These are phyloP conservation scores for Vidua macroura DNA, from an alignment of 2,113 vertebrate genomes.

Conservation along the genomic window DNA sequence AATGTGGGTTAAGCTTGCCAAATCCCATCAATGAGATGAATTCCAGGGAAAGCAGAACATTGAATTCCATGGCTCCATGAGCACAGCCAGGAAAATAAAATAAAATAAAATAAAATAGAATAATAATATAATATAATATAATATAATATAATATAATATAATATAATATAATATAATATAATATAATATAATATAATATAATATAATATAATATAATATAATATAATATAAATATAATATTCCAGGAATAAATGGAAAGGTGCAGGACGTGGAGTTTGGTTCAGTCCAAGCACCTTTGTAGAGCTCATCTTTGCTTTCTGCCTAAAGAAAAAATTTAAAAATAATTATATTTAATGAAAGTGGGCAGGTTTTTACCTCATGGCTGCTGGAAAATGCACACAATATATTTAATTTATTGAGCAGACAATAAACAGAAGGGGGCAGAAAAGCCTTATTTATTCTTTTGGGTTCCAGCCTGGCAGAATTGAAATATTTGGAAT, in stretches of 20 bases:
- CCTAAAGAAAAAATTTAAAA: not conserved
- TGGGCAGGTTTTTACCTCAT: not conserved
- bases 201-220: too few species aligned
- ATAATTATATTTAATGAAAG: not conserved
- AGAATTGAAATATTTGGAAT: not conserved
- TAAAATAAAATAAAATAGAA: not conserved
- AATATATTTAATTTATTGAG: not conserved
- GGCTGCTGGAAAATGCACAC: not conserved
- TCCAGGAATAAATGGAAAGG: not conserved
- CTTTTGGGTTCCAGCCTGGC: not conserved
- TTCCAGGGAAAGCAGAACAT: not conserved
- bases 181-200: too few species aligned
- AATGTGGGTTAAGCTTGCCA: not conserved
- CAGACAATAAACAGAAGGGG: constrained; percentile 57
- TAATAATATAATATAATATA: too few species aligned
- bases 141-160: too few species aligned
- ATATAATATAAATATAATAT: too few species aligned
- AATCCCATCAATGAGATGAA: not conserved
- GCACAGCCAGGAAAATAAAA: not conserved
- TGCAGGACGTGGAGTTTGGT: not conserved
- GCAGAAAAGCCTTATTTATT: constrained; percentile 47
- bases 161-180: too few species aligned
- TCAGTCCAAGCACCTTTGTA: not conserved
- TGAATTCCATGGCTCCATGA: not conserved
- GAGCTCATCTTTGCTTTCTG: not conserved